Base-by-base conservation (phyloP, 2,797 vertebrate species). In the Neosilurus hyrtlii region DNA sequence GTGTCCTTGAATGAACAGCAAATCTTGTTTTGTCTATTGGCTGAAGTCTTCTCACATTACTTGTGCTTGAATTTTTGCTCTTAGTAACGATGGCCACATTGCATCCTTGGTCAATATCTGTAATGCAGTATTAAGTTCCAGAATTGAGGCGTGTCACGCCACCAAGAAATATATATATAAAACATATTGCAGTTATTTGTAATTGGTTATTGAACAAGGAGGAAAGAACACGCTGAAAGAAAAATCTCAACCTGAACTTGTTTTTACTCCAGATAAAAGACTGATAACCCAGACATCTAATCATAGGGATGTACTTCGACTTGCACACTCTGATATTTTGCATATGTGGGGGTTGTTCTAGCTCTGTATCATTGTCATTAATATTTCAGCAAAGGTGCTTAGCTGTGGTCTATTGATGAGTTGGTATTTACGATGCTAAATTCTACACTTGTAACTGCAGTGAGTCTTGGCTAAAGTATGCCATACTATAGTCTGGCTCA, bases 401-500 rank as follows among this genome's bases (percentile, higher is more conserved):
- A 24, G 26, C 86, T 59, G 67, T 83, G 81, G 70, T 85, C 24
- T 30, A 37, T 80, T 85, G 83, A 85, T 80, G n/a, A 62, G 16
- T 83, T 92, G 90, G 87, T 88, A 80, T 89, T 87, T 86, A 90
- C 84, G 88, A 86, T 91, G 61, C 77, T 87, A 88, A 89, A 75
- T 89, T 89, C 88, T 75, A 68, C 88, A 87, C 89, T 91, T 88
- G 92, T 93, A 93, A 94, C 91, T 91, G 91, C 85, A 88, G 86
- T 71, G 86, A 86, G 79, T 37, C 20, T 84, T 91, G 90, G 90
- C 86, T 89, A 70, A 56, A 54, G 70, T 20, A 67, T 87, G 82
- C 86, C 86, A 85, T 87, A 84, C 88, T 84, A 85, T 86, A 89
- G 91, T 89, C 90, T 90, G 89, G 86, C 84, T 83, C 88, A 87